Evolutionary conservation across 2,888 invertebrate species (phyloP).

Genomic region (Chymomyza caudatula): DNA sequence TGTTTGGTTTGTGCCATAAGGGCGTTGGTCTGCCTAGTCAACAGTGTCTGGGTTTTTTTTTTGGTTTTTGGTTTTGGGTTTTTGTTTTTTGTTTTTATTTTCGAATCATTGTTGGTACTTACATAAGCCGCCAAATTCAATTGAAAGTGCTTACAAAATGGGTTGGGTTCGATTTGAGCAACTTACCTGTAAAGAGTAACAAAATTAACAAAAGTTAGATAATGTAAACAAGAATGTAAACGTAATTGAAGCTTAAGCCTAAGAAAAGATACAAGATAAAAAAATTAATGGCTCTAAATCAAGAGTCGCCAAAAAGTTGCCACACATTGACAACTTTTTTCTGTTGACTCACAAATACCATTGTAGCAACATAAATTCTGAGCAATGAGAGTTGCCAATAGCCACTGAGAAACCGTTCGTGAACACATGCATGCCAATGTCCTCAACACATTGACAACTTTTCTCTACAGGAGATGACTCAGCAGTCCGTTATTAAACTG

Average conservation of each 20-base stretch:
- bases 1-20: background rate
- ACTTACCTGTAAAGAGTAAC: constrained; percentile 39
- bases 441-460: too few species aligned
- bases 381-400: too few species aligned
- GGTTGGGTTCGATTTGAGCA: background rate
- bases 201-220: constrained; percentile 36
- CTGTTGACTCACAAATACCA: too few species aligned
- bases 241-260: background rate
- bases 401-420: too few species aligned
- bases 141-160: background rate
- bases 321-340: too few species aligned
- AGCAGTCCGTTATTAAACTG: too few species aligned
- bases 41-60: background rate
- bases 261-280: background rate
- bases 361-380: too few species aligned
- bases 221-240: background rate
- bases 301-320: too few species aligned
- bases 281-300: background rate
- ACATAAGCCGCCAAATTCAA: constrained; percentile 36
- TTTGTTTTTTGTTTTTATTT: background rate
- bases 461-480: too few species aligned
- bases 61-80: background rate
- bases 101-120: constrained; percentile 8
- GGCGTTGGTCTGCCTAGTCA: background rate
- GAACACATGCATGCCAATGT: too few species aligned